phyloP scores from a whole-genome alignment of 2,797 vertebrate species.

The Muscicapa comitata region DNA sequence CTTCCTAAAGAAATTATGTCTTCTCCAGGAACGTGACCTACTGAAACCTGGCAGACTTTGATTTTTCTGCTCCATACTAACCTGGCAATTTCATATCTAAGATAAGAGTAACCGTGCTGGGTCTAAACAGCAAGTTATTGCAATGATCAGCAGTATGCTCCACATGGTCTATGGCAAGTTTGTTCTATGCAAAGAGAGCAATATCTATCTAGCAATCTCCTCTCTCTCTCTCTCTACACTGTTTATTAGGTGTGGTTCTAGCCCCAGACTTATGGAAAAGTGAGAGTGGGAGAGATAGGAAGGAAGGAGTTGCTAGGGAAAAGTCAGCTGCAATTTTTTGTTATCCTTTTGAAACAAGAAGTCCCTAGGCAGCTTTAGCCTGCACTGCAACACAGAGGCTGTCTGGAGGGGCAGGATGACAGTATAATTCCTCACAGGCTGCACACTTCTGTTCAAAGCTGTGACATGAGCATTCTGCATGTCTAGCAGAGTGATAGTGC shows the following conservation, averaged over 20 bases:
- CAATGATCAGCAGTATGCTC: not conserved
- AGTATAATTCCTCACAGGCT: not conserved
- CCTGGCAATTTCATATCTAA: not conserved
- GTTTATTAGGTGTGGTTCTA: not conserved
- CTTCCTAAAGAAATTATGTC: not conserved
- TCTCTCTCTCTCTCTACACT: not conserved
- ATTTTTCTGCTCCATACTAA: not conserved
- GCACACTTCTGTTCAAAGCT: not conserved
- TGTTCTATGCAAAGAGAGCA: not conserved
- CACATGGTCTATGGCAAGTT: not conserved
- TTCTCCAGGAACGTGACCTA: not conserved
- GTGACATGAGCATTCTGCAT: not conserved
- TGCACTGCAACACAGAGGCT: not conserved
- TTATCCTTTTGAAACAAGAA: not conserved
- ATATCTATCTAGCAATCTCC: not conserved
- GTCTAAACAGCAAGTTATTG: not conserved
- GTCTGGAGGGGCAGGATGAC: constrained; percentile 3
- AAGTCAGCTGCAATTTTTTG: not conserved
- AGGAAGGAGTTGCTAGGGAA: not conserved
- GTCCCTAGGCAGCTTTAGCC: not conserved
- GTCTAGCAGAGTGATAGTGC: not conserved
- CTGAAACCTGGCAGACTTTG: not conserved
- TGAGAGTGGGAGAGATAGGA: not conserved
- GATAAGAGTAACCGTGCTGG: not conserved
- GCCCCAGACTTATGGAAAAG: not conserved